Evolutionary conservation across 2,113 vertebrate species (phyloP), one percentile per base, ranked within the genome.

Genomic region (Hyaena hyaena): DNA sequence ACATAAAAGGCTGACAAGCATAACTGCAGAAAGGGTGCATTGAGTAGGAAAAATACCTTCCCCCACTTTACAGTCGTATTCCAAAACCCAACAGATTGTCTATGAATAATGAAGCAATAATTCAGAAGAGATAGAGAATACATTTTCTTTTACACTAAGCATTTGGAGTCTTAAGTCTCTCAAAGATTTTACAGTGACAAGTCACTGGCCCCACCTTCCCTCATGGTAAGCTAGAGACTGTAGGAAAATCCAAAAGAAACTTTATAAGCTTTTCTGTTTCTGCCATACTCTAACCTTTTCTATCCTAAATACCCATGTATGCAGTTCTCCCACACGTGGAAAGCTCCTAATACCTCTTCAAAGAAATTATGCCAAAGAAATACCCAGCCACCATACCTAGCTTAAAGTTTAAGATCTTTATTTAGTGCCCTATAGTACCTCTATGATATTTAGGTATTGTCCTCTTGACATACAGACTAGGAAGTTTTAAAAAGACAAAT

Each of bases 171-270:
- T 65, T 66, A 92, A 81, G 7, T 66, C 28, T 48, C 24, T 66
- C 50, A 83, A 26, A 92, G 23, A 19, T 5, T 81, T 14, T 74
- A n/a, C 0, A 14, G 1, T 83, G 39, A 85, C 0, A 68, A 6
- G 1, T 6, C 14, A 69, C 0, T 28, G 17, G 6, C 0, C 14
- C 65, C 43, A 50, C 3, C 53, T 39, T 66, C 35, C 11, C 8
- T 39, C 3, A 17, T 53, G 17, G 12, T 24, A 84, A 85, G 26
- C 7, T 65, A 81, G 17, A 86, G 79, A 53, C 69, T 81, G 5
- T n/a, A 79, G 24, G 33, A 80, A 45, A 68, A n/a, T 21, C 7
- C 12, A 73, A 39, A 80, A 17, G 76, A 43, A 16, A 63, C 33
- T 35, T 53, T 14, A 26, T 31, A 10, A 89, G 2, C 35, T 73